Conservation (phyloP, 1,140 invertebrate genomes). For the Drosophila seguyi region DNA sequence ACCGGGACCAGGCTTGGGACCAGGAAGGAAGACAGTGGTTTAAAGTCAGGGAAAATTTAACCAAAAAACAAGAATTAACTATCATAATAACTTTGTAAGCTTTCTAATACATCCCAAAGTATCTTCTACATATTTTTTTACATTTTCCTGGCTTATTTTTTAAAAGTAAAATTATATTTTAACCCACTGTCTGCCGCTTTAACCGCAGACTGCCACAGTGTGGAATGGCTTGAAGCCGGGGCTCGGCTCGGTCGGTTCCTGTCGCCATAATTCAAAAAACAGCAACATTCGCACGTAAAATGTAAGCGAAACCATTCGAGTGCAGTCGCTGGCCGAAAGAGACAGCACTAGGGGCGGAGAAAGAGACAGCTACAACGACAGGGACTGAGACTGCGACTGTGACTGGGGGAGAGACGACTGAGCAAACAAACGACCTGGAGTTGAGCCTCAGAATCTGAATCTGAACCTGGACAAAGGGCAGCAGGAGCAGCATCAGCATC, state of each 20-base stretch:
- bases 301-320: constrained; percentile 82
- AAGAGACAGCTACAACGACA: background rate
- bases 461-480: constrained; percentile 79
- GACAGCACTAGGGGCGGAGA: constrained; percentile 4
- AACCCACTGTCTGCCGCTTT: constrained; percentile 33
- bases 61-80: fast-evolving
- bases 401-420: constrained; percentile 14
- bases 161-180: background rate
- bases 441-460: constrained; percentile 39
- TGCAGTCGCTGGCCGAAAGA: constrained; percentile 44
- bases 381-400: background rate
- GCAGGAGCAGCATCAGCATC: constrained; percentile 32
- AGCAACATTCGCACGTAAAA: constrained; percentile 83
- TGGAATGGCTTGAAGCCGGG: constrained; percentile 23
- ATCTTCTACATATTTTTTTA: background rate
- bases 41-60: background rate
- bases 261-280: constrained; percentile 83
- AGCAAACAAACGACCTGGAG: constrained; percentile 75
- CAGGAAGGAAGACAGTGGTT: constrained; percentile 56
- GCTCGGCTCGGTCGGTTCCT: constrained; percentile 62
- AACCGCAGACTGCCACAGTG: constrained; percentile 59
- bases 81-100: too few relatives aligned
- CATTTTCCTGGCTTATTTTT: background rate
- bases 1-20: background rate
- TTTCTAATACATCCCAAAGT: background rate